Percentiles rank a stretch among this genome's conserved stretches.
These are phyloP conservation scores for Aphrocallistes beatrix DNA, from an alignment of 37 sponge, comb jelly and placozoan genomes.

Conservation along the genomic window DNA sequence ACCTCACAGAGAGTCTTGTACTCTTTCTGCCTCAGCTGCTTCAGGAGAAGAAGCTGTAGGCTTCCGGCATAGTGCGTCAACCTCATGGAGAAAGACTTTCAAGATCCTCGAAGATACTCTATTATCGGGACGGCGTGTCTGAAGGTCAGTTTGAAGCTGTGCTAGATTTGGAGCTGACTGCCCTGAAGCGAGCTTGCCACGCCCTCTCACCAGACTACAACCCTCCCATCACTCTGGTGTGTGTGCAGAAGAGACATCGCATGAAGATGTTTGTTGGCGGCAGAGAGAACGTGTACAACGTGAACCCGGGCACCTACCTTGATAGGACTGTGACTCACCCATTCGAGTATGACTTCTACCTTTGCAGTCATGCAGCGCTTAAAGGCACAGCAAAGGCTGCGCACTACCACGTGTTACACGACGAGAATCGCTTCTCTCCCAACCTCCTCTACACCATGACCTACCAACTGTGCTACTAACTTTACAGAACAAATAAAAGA, in stretches of 20 bases:
- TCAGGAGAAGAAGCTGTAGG: too few relatives aligned
- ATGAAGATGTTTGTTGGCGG: conserved; percentile 52
- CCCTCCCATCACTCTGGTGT: conserved; percentile 66
- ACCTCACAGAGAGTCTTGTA: too few relatives aligned
- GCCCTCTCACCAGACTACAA: conserved; percentile 46
- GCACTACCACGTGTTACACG: not conserved
- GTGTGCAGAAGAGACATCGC: conserved; percentile 80
- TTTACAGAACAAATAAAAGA: too few relatives aligned
- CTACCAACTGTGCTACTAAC: not conserved
- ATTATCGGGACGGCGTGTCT: conserved; percentile 74
- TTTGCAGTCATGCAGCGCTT: not conserved
- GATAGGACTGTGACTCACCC: not conserved
- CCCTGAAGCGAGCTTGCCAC: conserved; percentile 52
- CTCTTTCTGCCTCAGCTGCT: too few relatives aligned
- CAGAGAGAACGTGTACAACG: not conserved
- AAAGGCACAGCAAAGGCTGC: not conserved
- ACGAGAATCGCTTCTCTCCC: not conserved
- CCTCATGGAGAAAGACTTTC: too few relatives aligned
- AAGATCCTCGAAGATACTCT: conserved; percentile 61
- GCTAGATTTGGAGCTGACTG: conserved; percentile 38
- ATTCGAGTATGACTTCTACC: not conserved
- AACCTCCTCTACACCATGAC: not conserved
- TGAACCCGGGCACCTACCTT: conserved; percentile 6
- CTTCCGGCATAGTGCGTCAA: too few relatives aligned
- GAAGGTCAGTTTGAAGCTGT: conserved; percentile 63